phyloP scores from a whole-genome alignment of 2,113 vertebrate species.

The Boleophthalmus pectinirostris region DNA sequence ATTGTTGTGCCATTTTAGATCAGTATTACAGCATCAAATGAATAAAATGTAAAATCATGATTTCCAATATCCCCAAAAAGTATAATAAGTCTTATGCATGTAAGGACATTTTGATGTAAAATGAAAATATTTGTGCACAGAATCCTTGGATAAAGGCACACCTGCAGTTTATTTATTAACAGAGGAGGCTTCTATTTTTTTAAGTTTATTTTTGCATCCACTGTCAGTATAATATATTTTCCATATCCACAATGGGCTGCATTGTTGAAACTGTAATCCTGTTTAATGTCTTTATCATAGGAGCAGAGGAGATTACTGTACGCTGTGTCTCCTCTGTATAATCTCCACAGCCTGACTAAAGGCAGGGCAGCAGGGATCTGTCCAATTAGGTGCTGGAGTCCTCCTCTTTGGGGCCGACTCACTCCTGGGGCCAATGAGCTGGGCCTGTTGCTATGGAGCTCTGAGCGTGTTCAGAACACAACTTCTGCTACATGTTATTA shows the following conservation, averaged over 20 bases:
- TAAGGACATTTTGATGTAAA: too few relatives aligned
- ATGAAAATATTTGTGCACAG: too few relatives aligned
- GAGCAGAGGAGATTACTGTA: slow-evolving; percentile 26
- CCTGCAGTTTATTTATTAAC: not conserved
- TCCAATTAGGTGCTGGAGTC: slow-evolving; percentile 54
- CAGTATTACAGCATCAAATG: too few relatives aligned
- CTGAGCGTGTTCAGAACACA: slow-evolving; percentile 23
- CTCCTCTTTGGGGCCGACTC: slow-evolving; percentile 42
- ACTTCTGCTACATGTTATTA: slow-evolving; percentile 25
- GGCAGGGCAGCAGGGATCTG: slow-evolving; percentile 23
- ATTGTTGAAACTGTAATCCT: slow-evolving; percentile 51
- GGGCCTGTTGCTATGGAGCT: slow-evolving; percentile 67
- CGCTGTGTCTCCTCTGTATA: slow-evolving; percentile 21
- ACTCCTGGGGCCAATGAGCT: slow-evolving; percentile 54
- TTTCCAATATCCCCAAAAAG: too few relatives aligned
- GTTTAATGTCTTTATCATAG: slow-evolving; percentile 45
- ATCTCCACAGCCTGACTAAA: slow-evolving; percentile 14
- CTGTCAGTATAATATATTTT: slow-evolving; percentile 3
- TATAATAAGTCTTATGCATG: too few relatives aligned
- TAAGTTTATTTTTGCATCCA: not conserved
- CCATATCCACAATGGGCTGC: slow-evolving; percentile 18
- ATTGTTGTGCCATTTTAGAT: too few relatives aligned
- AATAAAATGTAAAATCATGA: too few relatives aligned
- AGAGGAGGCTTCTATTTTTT: not conserved
- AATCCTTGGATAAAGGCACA: not conserved